Evolutionary conservation across 2,797 vertebrate genomes (phyloP), one percentile per base, ranked within the genome.

Genomic region (Gymnopithys bicolor): DNA sequence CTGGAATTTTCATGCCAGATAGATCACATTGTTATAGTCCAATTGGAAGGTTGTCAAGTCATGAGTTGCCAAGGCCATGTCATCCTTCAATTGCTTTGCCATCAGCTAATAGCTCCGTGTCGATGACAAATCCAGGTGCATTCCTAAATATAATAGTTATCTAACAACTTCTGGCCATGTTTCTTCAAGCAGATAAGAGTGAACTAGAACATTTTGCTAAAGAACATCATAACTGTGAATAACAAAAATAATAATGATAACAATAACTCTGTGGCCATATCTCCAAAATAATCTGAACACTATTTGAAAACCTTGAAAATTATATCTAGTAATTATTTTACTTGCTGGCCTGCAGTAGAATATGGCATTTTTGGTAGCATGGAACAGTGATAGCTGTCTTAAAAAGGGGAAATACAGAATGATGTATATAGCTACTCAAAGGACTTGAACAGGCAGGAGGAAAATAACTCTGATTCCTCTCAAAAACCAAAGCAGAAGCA

Each of bases 1-100:
- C 87, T 89, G 87, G 73, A 93, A 91, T 87, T 84, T 92, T 95
- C 90, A 49, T 81, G 87, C 73, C 86, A 92, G 89, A 89, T 84
- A 93, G 76, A 89, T 88, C 51, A 66, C 16, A 13, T 48, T 87
- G 41, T 69, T 87, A 11, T 59, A 92, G 79, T 92, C 76, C 82
- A 78, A 58, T 81, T 96, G 93, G 91, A 95, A 94, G 48, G 24
- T 5, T 5, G 43, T 59, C 32, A 87, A 93, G 35, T 62, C 30
- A 22, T 2, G 15, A 41, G 32, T 22, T 96, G 79, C 92, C 94
- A 92, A 89, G 82, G n/a, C 62, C 79, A 92, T 4, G 0, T 91
- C 93, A 88, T 81, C 69, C 19, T 71, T 41, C 69, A 86, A 77
- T 95, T 89, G 71, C 79, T 95, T 94, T 5, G 3, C 87, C 89